A percentile compares a stretch with the other conserved stretches of the same genome.
Conservation (phyloP, 1,140 invertebrate species). For the Chelonus insularis region DNA sequence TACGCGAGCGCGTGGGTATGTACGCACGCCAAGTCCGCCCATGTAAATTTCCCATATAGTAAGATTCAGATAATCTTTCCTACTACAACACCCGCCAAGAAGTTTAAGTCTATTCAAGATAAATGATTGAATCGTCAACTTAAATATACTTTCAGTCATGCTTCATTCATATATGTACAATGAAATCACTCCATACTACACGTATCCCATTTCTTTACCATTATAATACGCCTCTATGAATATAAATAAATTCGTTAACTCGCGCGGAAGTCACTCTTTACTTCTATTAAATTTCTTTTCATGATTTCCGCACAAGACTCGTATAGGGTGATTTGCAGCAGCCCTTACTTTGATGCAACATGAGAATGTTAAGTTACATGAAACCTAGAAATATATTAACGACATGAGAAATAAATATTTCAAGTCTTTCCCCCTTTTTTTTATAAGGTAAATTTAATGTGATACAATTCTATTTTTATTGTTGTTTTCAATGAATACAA, state of each 20-base stretch:
- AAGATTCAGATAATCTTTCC: neutral
- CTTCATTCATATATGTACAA: constrained; percentile 13
- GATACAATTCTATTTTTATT: no score
- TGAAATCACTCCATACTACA: no score
- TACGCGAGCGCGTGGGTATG: constrained; percentile 31
- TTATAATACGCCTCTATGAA: neutral
- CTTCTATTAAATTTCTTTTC: no score
- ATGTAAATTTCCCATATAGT: constrained; percentile 4
- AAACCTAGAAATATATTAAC: no score
- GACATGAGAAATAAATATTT: no score
- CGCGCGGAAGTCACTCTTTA: neutral
- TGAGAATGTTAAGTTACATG: no score
- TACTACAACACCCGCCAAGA: neutral
- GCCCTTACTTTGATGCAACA: no score
- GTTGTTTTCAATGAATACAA: no score
- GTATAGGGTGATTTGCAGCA: no score
- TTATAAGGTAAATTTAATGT: no score
- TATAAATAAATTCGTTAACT: constrained; percentile 22
- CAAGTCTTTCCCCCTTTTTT: no score
- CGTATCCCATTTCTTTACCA: neutral
- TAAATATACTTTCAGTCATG: neutral
- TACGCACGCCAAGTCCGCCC: constrained; percentile 32
- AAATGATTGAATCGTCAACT: constrained; percentile 28
- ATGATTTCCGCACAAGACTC: no score
- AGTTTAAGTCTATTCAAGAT: constrained; percentile 10